These are phyloP conservation scores for Platanista minor DNA, from an alignment of 2,113 vertebrate genomes.

Conservation along the genomic window DNA sequence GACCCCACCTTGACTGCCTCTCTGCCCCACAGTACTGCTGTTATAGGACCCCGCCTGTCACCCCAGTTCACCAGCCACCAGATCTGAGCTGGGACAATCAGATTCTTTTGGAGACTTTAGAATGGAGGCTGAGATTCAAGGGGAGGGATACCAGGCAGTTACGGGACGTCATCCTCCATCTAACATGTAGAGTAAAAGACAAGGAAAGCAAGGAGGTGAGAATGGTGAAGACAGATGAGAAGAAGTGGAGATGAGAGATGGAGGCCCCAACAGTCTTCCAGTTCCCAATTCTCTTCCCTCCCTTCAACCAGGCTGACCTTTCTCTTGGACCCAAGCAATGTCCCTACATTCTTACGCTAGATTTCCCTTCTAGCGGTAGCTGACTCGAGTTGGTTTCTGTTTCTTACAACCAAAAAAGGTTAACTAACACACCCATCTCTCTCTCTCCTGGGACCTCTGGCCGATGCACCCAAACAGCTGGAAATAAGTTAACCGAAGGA, in stretches of 20 bases:
- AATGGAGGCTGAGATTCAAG: not conserved
- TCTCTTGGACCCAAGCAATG: not conserved
- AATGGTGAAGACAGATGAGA: not conserved
- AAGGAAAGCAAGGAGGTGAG: not conserved
- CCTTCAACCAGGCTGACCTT: not conserved
- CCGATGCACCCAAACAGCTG: constrained; percentile 42
- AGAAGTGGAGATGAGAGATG: not conserved
- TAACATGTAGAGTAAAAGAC: not conserved
- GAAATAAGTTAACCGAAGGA: constrained; percentile 65
- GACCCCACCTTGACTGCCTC: not conserved
- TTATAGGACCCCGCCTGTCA: fast-evolving
- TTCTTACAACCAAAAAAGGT: not conserved
- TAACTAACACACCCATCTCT: not conserved
- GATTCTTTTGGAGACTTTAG: not conserved
- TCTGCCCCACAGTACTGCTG: not conserved
- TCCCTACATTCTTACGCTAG: not conserved
- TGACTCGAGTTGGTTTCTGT: not conserved
- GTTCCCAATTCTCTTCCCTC: not conserved
- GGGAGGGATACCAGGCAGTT: not conserved
- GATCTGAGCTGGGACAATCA: not conserved
- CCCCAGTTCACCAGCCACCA: not conserved
- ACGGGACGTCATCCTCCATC: not conserved
- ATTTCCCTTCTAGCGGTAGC: not conserved
- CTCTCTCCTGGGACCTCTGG: constrained; percentile 18
- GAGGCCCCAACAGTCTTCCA: not conserved